phyloP scores from a whole-genome alignment of 2,888 invertebrate species.

The Teleiodes luculella region DNA sequence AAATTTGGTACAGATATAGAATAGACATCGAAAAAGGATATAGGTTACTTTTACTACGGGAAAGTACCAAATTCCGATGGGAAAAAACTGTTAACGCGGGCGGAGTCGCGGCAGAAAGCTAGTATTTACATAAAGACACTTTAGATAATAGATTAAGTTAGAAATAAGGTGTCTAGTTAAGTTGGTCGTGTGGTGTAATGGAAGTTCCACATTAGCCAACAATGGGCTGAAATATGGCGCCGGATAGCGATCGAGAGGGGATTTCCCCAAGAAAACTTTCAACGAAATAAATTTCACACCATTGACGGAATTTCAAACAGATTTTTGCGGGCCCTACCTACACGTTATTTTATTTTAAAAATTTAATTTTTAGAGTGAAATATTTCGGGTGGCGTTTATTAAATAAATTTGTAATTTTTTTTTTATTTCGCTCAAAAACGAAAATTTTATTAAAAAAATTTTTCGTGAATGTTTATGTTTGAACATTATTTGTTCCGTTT shows the following conservation, averaged over 20 bases:
- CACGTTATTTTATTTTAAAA: neutral
- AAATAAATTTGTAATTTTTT: neutral
- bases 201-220: constrained; percentile 19
- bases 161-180: neutral
- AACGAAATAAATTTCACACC: constrained; percentile 21
- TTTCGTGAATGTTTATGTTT: too few species aligned
- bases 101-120: too few species aligned
- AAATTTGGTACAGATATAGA: too few species aligned
- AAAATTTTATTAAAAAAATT: too few species aligned
- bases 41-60: too few species aligned
- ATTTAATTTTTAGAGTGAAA: neutral
- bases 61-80: too few species aligned
- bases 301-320: constrained; percentile 17
- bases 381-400: neutral
- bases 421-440: neutral
- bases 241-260: constrained; percentile 22
- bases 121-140: neutral
- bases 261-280: constrained; percentile 22
- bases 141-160: neutral
- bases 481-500: too few species aligned
- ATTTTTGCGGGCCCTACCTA: constrained; percentile 8
- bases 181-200: constrained; percentile 13
- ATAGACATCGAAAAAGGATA: too few species aligned
- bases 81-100: too few species aligned
- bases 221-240: constrained; percentile 19